Percentiles rank a stretch among this genome's conserved stretches.
Conservation (phyloP, 2,797 vertebrate species). For the Epinephelus coioides region DNA sequence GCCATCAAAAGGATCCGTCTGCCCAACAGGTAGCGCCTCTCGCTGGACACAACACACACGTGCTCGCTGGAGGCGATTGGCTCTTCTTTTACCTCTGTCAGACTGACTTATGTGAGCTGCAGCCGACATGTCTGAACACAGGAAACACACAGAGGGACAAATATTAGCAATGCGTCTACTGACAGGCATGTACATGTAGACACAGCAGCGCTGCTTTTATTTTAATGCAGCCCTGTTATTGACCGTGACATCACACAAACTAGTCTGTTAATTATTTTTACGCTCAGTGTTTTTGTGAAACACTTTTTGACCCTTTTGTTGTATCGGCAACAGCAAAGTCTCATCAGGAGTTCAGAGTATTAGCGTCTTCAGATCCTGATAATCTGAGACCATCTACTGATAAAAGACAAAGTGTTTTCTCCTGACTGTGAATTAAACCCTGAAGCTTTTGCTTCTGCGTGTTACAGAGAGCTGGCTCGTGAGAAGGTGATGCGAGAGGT, state of each 20-base stretch:
- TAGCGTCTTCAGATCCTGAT: background rate
- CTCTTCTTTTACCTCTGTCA: conserved; percentile 24
- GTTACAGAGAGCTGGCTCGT: conserved; percentile 92
- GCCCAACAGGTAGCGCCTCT: conserved; percentile 91
- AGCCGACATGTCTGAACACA: conserved; percentile 17
- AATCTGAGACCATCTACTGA: background rate
- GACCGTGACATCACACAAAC: background rate
- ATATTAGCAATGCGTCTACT: conserved; percentile 21
- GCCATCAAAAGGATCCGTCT: conserved; percentile 99
- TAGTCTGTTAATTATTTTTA: conserved; percentile 5
- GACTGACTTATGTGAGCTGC: conserved; percentile 39
- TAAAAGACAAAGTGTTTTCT: background rate
- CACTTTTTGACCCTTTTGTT: background rate
- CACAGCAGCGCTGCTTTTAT: conserved; percentile 2
- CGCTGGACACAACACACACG: background rate
- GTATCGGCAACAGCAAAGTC: background rate
- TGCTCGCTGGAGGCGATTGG: conserved; percentile 37
- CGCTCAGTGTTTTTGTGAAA: conserved; percentile 5
- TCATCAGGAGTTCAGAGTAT: background rate
- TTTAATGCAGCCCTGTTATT: conserved; percentile 19
- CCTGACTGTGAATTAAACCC: background rate
- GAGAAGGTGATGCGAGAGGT: conserved; percentile 99
- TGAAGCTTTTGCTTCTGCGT: background rate
- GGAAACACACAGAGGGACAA: conserved; percentile 20
- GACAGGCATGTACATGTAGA: conserved; percentile 35